Evolutionary conservation across 2,113 vertebrate species (phyloP), one percentile per base, ranked within the genome.

Genomic region (Rhombomys opimus): DNA sequence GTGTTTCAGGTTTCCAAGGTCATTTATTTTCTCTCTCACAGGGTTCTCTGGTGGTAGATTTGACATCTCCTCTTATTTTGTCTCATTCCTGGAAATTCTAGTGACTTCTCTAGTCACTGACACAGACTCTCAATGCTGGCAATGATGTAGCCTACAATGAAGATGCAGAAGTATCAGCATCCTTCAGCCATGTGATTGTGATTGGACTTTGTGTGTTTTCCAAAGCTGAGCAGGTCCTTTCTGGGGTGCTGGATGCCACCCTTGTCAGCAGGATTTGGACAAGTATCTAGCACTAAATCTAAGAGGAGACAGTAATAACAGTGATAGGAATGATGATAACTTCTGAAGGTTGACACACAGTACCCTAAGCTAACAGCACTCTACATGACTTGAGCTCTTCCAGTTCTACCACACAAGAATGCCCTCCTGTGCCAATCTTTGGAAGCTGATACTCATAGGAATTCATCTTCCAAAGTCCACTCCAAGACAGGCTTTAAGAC

Each of bases 1-100:
- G 35, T 27, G 73, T n/a, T 2, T 15, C 59, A 93, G 61, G 46
- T 68, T 93, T 59, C 91, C 41, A 89, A 59, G 76, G 67, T 63
- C 20, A 1, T 81, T 18, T n/a, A 5, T 52, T 91, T 89, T 84
- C 80, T 41, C 65, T 91, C 57, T 13, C 54, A 78, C 2, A 41
- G 20, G 20, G 7, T 35, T 13, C 27, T 75, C 38, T 95, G 20
- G 30, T 23, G 61, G 38, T 86, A 63, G 81, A 59, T 72, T 92
- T 80, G n/a, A 84, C 9, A 22, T 3, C 32, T 73, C 5, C 20
- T 25, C 78, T 18, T 11, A 70, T 38, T 18, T 46, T 20, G 95
- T 96, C 50, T 87, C 84, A 30, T 2, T 91, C 20, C n/a, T 95
- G 41, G 85, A 92, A 90, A 92, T 94, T 97, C 86, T 75, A 92